Evolutionary conservation across 2,888 invertebrate species (phyloP).

Genomic region (Dicyrtomina minuta): DNA sequence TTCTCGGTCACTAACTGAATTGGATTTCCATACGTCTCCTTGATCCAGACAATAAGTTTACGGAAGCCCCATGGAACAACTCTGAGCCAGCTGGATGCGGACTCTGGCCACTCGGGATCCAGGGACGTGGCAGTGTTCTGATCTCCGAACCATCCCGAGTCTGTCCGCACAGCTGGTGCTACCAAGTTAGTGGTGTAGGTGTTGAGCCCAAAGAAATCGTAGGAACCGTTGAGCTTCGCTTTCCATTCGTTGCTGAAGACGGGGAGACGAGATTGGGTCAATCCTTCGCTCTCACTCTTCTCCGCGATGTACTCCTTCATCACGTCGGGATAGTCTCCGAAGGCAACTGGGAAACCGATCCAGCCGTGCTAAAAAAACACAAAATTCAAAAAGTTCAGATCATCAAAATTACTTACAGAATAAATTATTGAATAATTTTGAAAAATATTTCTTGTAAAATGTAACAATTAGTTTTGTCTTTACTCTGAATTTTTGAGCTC

Average conservation of each 20-base stretch:
- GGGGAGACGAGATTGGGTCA: slow-evolving; percentile 46
- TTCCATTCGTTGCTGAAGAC: slow-evolving; percentile 32
- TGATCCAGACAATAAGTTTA: slow-evolving; percentile 64
- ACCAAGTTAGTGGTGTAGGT: slow-evolving; percentile 56
- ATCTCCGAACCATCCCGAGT: slow-evolving; percentile 39
- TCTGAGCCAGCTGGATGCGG: slow-evolving; percentile 41
- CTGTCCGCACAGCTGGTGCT: slow-evolving; percentile 16
- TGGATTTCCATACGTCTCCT: slow-evolving; percentile 63
- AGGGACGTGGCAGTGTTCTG: slow-evolving; percentile 34
- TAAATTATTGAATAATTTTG: not conserved
- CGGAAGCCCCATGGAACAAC: slow-evolving; percentile 64
- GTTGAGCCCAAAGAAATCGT: slow-evolving; percentile 56
- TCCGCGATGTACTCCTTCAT: slow-evolving; percentile 42
- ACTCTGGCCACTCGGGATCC: slow-evolving; percentile 40
- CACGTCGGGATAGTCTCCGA: slow-evolving; percentile 47
- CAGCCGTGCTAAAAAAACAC: slow-evolving; percentile 41
- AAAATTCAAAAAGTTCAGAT: not conserved
- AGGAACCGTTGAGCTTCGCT: not conserved
- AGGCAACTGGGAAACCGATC: slow-evolving; percentile 44
- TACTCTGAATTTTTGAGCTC: slow-evolving; percentile 17
- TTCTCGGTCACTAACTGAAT: slow-evolving; percentile 60
- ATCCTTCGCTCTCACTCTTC: slow-evolving; percentile 42
- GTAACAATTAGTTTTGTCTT: not conserved
- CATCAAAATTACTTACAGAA: not conserved
- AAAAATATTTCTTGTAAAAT: slow-evolving; percentile 22